phyloP scores from a whole-genome alignment of 2,113 vertebrate genomes.

The Leptobrachium ailaonicum region DNA sequence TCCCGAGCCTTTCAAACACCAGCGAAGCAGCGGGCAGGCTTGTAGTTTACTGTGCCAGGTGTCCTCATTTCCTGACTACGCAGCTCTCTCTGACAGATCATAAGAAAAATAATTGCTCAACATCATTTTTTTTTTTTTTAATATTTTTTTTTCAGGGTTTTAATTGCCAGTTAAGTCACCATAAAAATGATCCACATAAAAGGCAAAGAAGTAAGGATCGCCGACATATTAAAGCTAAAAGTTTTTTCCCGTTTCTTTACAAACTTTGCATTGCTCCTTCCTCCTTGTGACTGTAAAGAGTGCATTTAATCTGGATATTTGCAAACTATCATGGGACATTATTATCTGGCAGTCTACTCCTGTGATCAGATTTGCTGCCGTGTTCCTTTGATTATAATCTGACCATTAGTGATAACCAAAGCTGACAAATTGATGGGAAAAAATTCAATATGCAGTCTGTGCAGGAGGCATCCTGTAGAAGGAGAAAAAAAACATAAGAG shows the following conservation, averaged over 20 bases:
- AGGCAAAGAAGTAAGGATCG: constrained; percentile 36
- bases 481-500: too few species aligned
- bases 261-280: background rate
- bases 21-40: constrained; percentile 21
- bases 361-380: background rate
- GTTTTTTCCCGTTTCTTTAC: constrained; percentile 10
- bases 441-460: too few species aligned
- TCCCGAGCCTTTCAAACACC: constrained; percentile 43
- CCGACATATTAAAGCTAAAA: constrained; percentile 40
- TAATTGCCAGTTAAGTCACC: constrained; percentile 44
- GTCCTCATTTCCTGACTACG: constrained; percentile 45
- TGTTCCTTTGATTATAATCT: background rate
- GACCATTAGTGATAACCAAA: background rate
- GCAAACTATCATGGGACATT: background rate
- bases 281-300: background rate
- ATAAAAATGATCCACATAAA: constrained; percentile 40
- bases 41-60: constrained; percentile 35
- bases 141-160: constrained; percentile 27
- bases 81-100: constrained; percentile 43
- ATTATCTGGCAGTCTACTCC: background rate
- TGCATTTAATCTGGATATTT: background rate
- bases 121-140: constrained; percentile 15
- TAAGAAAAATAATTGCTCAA: constrained; percentile 48
- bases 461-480: too few species aligned
- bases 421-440: too few species aligned